These are phyloP conservation scores for Synchiropus splendidus DNA, from an alignment of 2,113 vertebrate species.

Conservation along the genomic window DNA sequence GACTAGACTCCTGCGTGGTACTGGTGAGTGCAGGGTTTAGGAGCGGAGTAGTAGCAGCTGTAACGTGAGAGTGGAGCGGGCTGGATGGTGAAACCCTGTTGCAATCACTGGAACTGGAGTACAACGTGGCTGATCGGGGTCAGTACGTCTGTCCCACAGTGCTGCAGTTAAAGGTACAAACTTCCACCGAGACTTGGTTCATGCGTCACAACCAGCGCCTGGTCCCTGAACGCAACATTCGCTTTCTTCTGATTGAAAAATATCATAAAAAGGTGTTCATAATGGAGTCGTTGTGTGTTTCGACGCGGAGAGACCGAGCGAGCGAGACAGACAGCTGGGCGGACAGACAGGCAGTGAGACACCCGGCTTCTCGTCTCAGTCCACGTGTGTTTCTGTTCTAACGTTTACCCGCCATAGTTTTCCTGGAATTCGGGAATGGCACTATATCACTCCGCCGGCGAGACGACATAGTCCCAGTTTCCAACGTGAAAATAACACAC, in stretches of 20 bases:
- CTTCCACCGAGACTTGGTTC: background rate
- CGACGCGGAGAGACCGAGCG: background rate
- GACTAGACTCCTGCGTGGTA: no score
- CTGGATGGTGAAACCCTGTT: slow-evolving; percentile 26
- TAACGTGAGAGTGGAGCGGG: background rate
- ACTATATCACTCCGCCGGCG: slow-evolving; percentile 42
- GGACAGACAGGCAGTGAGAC: slow-evolving; percentile 25
- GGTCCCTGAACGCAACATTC: no score
- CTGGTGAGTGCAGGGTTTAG: slow-evolving; percentile 3
- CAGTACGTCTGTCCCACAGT: background rate
- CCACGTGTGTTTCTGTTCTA: slow-evolving; percentile 55
- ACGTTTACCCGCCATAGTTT: slow-evolving; percentile 55
- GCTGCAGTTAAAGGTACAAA: background rate
- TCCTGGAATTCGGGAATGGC: slow-evolving; percentile 54
- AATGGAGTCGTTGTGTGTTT: background rate
- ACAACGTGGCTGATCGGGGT: slow-evolving; percentile 29
- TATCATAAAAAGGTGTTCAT: background rate
- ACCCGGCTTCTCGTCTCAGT: slow-evolving; percentile 47
- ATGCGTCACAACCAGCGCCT: background rate
- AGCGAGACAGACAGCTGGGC: background rate
- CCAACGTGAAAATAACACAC: fast-evolving
- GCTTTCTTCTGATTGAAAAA: no score
- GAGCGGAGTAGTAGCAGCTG: slow-evolving; percentile 8
- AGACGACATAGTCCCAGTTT: slow-evolving; percentile 13
- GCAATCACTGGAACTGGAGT: slow-evolving; percentile 22